Base-by-base conservation (phyloP, 2,888 invertebrate genomes). In the Siphlonurus alternatus region DNA sequence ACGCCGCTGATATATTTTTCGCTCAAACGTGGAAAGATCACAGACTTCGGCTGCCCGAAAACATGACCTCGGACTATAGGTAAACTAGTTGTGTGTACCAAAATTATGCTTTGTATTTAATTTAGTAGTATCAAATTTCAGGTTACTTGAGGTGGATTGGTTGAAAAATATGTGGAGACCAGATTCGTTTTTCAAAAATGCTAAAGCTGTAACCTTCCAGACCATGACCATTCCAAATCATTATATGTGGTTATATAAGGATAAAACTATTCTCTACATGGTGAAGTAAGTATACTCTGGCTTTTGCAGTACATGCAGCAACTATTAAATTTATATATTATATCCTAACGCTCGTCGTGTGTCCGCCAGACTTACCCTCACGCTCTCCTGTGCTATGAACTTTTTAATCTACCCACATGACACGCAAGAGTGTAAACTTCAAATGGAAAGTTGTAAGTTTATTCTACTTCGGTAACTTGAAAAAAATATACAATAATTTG, bases 141-240 rank as follows among this genome's bases (percentile, higher is more conserved):
- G 87, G 72, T 78, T 92, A 63, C 78, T 93, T 25, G 92, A 92
- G 76, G 90, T 93, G 2, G 91, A 90, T 73, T 93, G 92, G 92
- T 75, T 92, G 70, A 92, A 92, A 72, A 88, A 90, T 73, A 91
- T 93, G 86, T 93, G 93, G 93, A 80, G 93, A 61, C 93, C 93
- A 0, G 93, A 93, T 77, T 92, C 93, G 3, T 93, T 92, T 78
- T 93, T 93, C 79, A 93, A 93, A 77, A 93, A 93, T 74, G 93
- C 93, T 61, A 93, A 93, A 76, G 89, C 90, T 0, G 93, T 93
- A 1, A 93, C 91, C 10, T 93, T 93, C 74, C 93, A 93, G 76
- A 93, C 93, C 0, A 93, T 93, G 92, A 93, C 93, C 54, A 91
- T 93, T 69, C 93, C 93, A 0, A 93, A 93, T 78, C 93, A 93